phyloP scores from a whole-genome alignment of 2,113 vertebrate genomes.

The Indicator indicator region DNA sequence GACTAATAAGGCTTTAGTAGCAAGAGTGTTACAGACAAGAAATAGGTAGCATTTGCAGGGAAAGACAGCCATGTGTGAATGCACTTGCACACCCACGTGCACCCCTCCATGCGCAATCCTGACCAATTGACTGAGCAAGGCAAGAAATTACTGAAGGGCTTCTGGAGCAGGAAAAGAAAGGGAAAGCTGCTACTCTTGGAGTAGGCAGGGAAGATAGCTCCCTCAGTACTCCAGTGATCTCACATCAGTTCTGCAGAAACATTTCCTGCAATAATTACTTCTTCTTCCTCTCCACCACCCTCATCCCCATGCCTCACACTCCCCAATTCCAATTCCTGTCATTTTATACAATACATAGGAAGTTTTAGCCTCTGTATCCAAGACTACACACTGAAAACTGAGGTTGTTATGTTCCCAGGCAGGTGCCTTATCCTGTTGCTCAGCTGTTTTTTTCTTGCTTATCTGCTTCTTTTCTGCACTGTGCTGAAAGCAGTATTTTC shows the following conservation, averaged over 20 bases:
- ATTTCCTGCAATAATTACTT: not conserved
- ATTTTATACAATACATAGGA: not conserved
- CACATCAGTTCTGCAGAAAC: not conserved
- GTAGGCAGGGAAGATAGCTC: not conserved
- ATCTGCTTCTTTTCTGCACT: not conserved
- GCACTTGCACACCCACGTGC: too few relatives aligned
- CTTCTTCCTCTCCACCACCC: not conserved
- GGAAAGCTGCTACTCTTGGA: not conserved
- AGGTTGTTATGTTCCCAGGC: not conserved
- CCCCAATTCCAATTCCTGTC: not conserved
- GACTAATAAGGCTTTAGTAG: not conserved
- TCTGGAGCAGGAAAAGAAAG: not conserved
- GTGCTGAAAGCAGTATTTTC: slow-evolving; percentile 16
- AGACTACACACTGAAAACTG: not conserved
- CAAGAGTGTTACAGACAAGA: not conserved
- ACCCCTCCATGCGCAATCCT: not conserved
- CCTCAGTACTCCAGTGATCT: not conserved
- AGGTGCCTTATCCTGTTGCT: slow-evolving; percentile 18
- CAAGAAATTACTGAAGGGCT: not conserved
- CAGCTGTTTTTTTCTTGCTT: slow-evolving; percentile 32
- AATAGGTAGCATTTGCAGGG: not conserved
- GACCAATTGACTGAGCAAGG: not conserved
- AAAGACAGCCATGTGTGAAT: not conserved
- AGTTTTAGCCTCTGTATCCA: not conserved
- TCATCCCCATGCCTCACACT: too few relatives aligned